Conservation (phyloP, 2,797 vertebrate species). For the Sus cebifrons region DNA sequence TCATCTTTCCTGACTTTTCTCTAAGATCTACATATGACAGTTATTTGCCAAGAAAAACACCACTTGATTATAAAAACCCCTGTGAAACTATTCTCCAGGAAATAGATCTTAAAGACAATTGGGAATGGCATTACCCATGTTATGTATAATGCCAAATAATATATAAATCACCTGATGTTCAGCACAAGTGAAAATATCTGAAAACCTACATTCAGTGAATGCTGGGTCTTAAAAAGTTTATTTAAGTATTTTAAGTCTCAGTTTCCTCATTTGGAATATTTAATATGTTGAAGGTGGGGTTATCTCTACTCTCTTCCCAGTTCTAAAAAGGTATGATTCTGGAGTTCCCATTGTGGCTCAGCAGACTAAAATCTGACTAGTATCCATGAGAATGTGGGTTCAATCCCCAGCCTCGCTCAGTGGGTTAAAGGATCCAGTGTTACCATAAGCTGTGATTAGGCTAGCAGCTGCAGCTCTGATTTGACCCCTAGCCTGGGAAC, state of each 20-base stretch:
- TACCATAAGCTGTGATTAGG: too few species aligned
- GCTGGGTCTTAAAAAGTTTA: background rate
- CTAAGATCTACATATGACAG: background rate
- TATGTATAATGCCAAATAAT: slow-evolving; percentile 3
- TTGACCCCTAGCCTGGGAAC: too few species aligned
- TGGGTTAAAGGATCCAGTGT: too few species aligned
- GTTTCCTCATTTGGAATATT: slow-evolving; percentile 41
- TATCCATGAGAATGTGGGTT: too few species aligned
- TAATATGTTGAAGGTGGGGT: background rate
- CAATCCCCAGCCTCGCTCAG: too few species aligned
- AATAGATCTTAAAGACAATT: slow-evolving; percentile 6
- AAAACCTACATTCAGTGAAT: slow-evolving; percentile 48
- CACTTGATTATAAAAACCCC: background rate
- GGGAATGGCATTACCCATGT: background rate
- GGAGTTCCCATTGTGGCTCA: too few species aligned
- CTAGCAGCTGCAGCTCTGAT: too few species aligned
- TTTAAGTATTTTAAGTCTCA: background rate
- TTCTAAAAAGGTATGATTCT: slow-evolving; percentile 49
- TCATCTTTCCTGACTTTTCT: background rate
- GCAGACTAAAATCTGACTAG: too few species aligned
- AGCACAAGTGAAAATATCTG: slow-evolving; percentile 5
- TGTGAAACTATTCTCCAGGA: background rate
- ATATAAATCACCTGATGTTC: slow-evolving; percentile 6
- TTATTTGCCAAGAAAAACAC: background rate
- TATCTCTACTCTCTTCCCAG: background rate